Conservation (phyloP, 2,888 invertebrate genomes). For the Cheilosia scutellata region DNA sequence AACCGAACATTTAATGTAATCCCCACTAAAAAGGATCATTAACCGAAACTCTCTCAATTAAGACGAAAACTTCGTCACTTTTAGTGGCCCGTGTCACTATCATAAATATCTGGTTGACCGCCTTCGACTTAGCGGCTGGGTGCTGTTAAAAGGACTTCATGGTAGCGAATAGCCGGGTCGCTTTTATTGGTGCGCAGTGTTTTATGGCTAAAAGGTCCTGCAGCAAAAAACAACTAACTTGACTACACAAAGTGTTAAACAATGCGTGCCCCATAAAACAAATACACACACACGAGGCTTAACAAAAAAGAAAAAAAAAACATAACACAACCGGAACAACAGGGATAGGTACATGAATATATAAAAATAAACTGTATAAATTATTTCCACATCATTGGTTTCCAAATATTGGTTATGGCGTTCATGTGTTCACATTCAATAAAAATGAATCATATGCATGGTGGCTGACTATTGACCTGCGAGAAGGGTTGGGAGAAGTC, state of each 20-base stretch:
- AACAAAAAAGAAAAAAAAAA: slow-evolving; percentile 1
- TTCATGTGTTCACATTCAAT: slow-evolving; percentile 57
- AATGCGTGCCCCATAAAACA: slow-evolving; percentile 60
- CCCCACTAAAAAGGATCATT: slow-evolving; percentile 71
- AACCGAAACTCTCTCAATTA: slow-evolving; percentile 71
- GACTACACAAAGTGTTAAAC: slow-evolving; percentile 48
- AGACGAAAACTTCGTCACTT: slow-evolving; percentile 58
- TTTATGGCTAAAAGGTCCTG: slow-evolving; percentile 59
- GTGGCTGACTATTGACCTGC: background rate
- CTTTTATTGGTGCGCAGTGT: slow-evolving; percentile 49
- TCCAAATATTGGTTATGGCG: slow-evolving; percentile 48
- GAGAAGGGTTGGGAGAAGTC: background rate
- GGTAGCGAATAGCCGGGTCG: slow-evolving; percentile 6
- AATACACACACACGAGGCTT: slow-evolving; percentile 13
- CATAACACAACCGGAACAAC: slow-evolving; percentile 27
- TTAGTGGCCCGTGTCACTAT: slow-evolving; percentile 40
- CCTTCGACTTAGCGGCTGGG: slow-evolving; percentile 21
- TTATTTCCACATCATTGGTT: slow-evolving; percentile 69
- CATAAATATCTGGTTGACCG: slow-evolving; percentile 65
- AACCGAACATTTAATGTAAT: slow-evolving; percentile 61
- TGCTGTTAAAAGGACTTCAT: background rate
- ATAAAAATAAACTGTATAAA: slow-evolving; percentile 58
- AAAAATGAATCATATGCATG: slow-evolving; percentile 44
- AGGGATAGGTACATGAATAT: slow-evolving; percentile 60
- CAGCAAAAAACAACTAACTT: background rate